Percentiles rank a stretch among this genome's conserved stretches.
Evolutionary conservation across 2,113 vertebrate genomes (phyloP).

Genomic region (Spilogale gracilis): DNA sequence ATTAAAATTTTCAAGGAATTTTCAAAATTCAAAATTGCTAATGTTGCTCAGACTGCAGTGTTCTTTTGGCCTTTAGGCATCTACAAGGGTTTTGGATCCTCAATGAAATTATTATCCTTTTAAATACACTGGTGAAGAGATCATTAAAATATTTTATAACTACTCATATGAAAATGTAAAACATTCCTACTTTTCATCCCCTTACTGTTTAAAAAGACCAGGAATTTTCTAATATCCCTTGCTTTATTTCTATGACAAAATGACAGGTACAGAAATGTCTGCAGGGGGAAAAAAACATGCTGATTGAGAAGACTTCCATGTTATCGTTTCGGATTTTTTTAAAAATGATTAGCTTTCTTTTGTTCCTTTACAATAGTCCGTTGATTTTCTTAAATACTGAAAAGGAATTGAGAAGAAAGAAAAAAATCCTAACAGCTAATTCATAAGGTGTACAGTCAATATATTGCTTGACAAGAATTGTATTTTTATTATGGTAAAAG

Average conservation of each 20-base stretch:
- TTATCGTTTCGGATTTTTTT: background rate
- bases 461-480: background rate
- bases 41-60: background rate
- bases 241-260: slow-evolving; percentile 51
- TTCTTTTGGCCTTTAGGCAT: background rate
- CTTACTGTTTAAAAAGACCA: slow-evolving; percentile 28
- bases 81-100: background rate
- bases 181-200: background rate
- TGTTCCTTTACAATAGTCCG: slow-evolving; percentile 64
- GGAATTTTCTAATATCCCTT: slow-evolving; percentile 23
- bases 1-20: background rate
- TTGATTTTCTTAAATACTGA: slow-evolving; percentile 53
- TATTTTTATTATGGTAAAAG: slow-evolving; percentile 20
- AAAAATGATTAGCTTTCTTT: slow-evolving; percentile 49
- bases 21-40: background rate
- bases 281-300: background rate
- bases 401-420: slow-evolving; percentile 24
- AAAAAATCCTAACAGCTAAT: background rate
- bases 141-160: slow-evolving; percentile 54
- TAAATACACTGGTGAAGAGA: background rate
- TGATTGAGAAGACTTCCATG: slow-evolving; percentile 20
- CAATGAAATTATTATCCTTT: background rate
- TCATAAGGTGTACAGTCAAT: background rate
- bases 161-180: slow-evolving; percentile 15
- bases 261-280: slow-evolving; percentile 62